Evolutionary conservation across 2,113 vertebrate species (phyloP), one percentile per base, ranked within the genome.

Genomic region (Paramisgurnus dabryanus): DNA sequence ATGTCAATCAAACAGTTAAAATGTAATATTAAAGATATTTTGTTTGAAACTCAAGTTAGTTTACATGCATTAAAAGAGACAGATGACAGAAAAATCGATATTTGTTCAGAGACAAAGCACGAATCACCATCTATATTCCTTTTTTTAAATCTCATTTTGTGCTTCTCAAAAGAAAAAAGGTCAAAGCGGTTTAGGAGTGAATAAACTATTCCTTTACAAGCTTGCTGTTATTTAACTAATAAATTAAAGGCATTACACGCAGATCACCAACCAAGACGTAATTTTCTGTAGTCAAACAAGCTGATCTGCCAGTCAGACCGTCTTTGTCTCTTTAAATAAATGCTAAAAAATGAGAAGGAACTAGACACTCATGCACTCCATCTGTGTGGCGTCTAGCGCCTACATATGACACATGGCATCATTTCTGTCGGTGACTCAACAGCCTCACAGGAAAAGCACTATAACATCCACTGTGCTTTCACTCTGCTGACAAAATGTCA

Each of bases 361-460:
- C 45, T 12, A 80, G 67, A 84, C 75, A 40, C 80, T 82, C 82
- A 81, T 82, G 22, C 13, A 27, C 79, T 85, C 84, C 82, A 81
- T 86, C 84, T 86, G 78, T 80, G 81, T 83, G 66, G 45, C 45
- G 83, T 85, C 83, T 85, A 67, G 70, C 80, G 17, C 83, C 81
- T 82, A 47, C 66, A 70, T 72, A 70, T 75, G 75, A 81, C 80
- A 82, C 80, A 82, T 66, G 78, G 63, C 70, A 67, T 84, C 79
- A 65, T 66, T 50, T 79, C 72, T 68, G 45, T 60, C 76, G 43
- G 22, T 85, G 80, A 80, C 57, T 82, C 80, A 82, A 49, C 60
- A 77, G 55, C 83, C 75, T 66, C 60, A 49, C 76, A 71, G 80
- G 72, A 85, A 79, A 80, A 75, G 60, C 79, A 73, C 69, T 78